phyloP scores from a whole-genome alignment of 2,113 vertebrate genomes.

The Sander vitreus region DNA sequence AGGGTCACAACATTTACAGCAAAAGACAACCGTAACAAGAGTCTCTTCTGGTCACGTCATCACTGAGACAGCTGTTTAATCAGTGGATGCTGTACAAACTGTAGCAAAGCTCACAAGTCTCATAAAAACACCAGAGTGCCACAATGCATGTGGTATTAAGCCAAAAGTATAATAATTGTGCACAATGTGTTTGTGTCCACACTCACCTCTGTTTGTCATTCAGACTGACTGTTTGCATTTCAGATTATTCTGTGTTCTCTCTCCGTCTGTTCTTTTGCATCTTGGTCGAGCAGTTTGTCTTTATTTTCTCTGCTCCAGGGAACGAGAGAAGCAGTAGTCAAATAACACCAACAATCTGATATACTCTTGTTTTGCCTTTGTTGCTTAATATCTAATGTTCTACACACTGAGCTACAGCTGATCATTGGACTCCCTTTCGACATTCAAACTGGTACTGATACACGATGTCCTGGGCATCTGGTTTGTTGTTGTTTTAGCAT shows the following conservation, averaged over 20 bases:
- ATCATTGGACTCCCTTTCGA: not conserved
- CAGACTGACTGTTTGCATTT: conserved; percentile 7
- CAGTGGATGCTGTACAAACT: not conserved
- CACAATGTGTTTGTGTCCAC: not conserved
- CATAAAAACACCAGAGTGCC: not conserved
- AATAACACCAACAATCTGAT: not conserved
- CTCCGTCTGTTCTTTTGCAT: not conserved
- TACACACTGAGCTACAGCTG: not conserved
- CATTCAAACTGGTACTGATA: not conserved
- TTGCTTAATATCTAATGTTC: not conserved
- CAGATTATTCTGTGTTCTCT: not conserved
- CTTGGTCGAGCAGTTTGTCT: not conserved
- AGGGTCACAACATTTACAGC: not conserved
- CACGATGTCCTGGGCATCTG: not conserved
- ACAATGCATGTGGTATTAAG: not conserved
- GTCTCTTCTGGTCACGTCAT: not conserved
- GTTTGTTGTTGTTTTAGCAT: not conserved
- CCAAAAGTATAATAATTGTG: not conserved
- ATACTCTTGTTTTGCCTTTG: not conserved
- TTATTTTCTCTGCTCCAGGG: not conserved
- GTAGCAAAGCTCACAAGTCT: not conserved
- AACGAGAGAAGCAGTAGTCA: not conserved
- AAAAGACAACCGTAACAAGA: not conserved
- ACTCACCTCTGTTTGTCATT: not conserved
- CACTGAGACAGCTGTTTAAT: not conserved